Percentiles rank a stretch among this genome's conserved stretches.
Evolutionary conservation across 2,888 invertebrate genomes (phyloP).

Genomic region (Drosophila hamatofila): DNA sequence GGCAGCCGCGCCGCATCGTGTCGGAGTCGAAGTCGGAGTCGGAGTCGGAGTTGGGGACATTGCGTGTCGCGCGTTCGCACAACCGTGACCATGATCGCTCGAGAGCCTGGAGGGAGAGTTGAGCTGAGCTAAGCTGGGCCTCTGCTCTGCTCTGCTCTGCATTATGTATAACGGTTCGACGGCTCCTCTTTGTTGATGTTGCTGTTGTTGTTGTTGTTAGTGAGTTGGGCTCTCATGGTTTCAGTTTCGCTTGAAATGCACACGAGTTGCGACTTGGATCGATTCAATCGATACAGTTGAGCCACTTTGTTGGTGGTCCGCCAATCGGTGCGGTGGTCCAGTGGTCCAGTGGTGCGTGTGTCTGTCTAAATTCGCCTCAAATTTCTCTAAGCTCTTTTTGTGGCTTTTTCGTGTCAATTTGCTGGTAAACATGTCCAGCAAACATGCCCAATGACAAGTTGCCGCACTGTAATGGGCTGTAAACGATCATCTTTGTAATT

Average conservation of each 20-base stretch:
- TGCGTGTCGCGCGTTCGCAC: slow-evolving; percentile 63
- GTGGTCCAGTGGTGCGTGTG: slow-evolving; percentile 20
- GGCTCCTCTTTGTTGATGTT: slow-evolving; percentile 41
- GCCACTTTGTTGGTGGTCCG: slow-evolving; percentile 47
- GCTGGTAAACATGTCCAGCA: slow-evolving; percentile 66
- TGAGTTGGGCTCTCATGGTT: slow-evolving; percentile 51
- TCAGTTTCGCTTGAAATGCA: slow-evolving; percentile 68
- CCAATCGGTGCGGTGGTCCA: not conserved
- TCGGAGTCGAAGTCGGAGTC: no score
- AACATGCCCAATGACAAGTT: slow-evolving; percentile 67
- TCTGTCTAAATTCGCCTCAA: slow-evolving; percentile 50
- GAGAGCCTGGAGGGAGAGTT: slow-evolving; percentile 7
- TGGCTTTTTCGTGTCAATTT: slow-evolving; percentile 70
- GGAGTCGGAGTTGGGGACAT: no score
- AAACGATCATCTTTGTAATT: slow-evolving; percentile 49
- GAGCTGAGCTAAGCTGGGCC: not conserved
- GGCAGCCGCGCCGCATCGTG: slow-evolving; percentile 25
- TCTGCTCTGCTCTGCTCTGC: slow-evolving; percentile 9
- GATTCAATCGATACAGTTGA: slow-evolving; percentile 31
- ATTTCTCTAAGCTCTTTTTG: slow-evolving; percentile 66
- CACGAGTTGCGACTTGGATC: slow-evolving; percentile 34
- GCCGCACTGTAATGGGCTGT: slow-evolving; percentile 60
- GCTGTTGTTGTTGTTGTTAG: slow-evolving; percentile 50
- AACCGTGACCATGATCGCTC: slow-evolving; percentile 46
- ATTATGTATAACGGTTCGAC: slow-evolving; percentile 29